A percentile compares a stretch with the other conserved stretches of the same genome.
Conservation (phyloP, 2,113 vertebrate species). For the Hyaena hyaena region DNA sequence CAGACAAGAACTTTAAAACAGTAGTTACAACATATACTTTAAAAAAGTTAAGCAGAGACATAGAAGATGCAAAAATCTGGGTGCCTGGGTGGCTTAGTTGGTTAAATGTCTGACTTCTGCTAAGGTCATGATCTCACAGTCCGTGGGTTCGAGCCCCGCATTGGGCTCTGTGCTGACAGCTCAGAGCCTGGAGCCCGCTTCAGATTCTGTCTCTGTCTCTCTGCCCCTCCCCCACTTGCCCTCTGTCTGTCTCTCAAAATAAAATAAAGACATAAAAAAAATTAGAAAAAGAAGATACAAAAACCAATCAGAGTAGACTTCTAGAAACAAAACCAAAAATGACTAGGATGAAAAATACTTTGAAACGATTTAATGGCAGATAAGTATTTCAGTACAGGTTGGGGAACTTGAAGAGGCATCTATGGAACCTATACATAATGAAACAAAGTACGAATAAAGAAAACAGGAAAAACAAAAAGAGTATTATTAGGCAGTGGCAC, state of each 20-base stretch:
- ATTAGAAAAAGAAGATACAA: not conserved
- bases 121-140: too few relatives aligned
- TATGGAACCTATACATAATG: not conserved
- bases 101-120: too few relatives aligned
- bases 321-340: not conserved
- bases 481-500: not conserved
- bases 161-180: too few relatives aligned
- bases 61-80: not conserved
- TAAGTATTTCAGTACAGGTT: not conserved
- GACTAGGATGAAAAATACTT: not conserved
- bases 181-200: too few relatives aligned
- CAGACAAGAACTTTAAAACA: not conserved
- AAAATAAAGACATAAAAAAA: too few relatives aligned
- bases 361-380: not conserved
- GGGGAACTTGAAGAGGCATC: not conserved
- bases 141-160: too few relatives aligned
- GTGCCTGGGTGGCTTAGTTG: too few relatives aligned
- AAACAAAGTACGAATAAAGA: not conserved
- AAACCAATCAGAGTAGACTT: not conserved
- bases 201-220: too few relatives aligned
- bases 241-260: too few relatives aligned
- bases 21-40: not conserved
- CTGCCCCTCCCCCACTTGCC: too few relatives aligned
- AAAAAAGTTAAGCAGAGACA: not conserved
- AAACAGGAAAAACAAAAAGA: not conserved